Evolutionary conservation across 2,797 vertebrate genomes (phyloP), one percentile per base, ranked within the genome.

Genomic region (Rhinogobio ventralis): DNA sequence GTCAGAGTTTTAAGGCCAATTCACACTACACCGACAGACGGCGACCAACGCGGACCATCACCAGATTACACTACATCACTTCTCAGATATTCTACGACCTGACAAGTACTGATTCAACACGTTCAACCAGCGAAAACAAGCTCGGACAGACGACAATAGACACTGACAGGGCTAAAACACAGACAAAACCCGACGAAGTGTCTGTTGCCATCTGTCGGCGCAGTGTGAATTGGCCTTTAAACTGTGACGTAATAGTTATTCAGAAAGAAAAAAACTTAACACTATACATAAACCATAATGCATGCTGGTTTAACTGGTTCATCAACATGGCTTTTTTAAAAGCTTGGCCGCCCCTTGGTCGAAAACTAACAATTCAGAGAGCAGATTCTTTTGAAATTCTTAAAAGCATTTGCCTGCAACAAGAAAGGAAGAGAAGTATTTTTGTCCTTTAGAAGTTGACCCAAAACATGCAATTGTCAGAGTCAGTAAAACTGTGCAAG

Each of bases 261-360:
- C n/a, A 2, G 23, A 10, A 42, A 42, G n/a, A 1, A 33, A 23
- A 23, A 30, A 42, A 9, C 39, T 0, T 23, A 39, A 60, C 4
- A 49, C 20, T 9, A 19, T 25, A 3, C 20, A 79, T 33, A 33
- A 39, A 78, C 9, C 2, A 33, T 39, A 15, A 25, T 77, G 25
- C 5, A 2, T 73, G n/a, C 83, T 62, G 30, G 76, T 79, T 85
- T 85, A 73, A 79, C 83, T 79, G 83, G 83, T 85, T 79, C 7
- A 39, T 30, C 75, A 39, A 72, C 67, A 78, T 71, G 30, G 0
- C 51, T 84, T 78, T 13, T 62, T 83, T 20, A 30, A 45, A 78
- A 53, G 51, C 5, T 49, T 60, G 19, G 28, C 9, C 19, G 5
- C 15, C 45, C 39, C 33, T 14, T 10, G 2, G 39, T 42, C 2